Conservation (phyloP, 1,140 invertebrate species). For the Acromyrmex charruanus region DNA sequence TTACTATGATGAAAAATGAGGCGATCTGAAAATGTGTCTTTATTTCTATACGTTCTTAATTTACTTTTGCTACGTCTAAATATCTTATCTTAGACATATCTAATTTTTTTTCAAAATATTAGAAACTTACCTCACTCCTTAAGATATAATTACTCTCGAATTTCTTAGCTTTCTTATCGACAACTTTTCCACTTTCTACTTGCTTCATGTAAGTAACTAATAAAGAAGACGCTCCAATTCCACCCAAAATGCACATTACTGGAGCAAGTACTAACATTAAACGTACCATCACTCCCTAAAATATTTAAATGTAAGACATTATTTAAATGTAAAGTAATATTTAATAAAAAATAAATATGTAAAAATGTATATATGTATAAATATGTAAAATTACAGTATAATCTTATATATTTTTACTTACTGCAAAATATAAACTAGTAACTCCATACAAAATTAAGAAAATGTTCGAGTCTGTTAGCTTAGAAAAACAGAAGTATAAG, state of each 20-base stretch:
- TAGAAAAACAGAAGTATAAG: conserved; percentile 98
- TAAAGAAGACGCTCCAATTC: conserved; percentile 96
- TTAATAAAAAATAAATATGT: conserved; percentile 17
- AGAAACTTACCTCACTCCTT: conserved; percentile 91
- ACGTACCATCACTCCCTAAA: conserved; percentile 98
- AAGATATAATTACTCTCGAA: conserved; percentile 94
- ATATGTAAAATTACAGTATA: neutral
- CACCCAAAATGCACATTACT: conserved; percentile 98
- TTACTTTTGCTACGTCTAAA: neutral
- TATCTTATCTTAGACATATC: neutral
- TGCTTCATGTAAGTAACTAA: conserved; percentile 97
- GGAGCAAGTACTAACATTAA: conserved; percentile 99
- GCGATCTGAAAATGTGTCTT: conserved; percentile 89
- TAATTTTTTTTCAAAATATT: neutral
- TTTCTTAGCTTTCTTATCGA: conserved; percentile 90
- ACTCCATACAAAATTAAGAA: conserved; percentile 99
- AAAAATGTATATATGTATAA: neutral
- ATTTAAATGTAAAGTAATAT: conserved; percentile 15
- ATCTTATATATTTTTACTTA: conserved; percentile 26
- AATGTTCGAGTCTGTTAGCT: conserved; percentile 98
- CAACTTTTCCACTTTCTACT: conserved; percentile 88
- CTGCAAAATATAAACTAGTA: conserved; percentile 99
- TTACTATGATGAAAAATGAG: conserved; percentile 93
- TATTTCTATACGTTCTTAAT: neutral
- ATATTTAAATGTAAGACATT: conserved; percentile 69